A percentile compares a stretch with the other conserved stretches of the same genome.
These are phyloP conservation scores for Ganaspis sp. DNA, from an alignment of 1,140 invertebrate species.

Conservation along the genomic window DNA sequence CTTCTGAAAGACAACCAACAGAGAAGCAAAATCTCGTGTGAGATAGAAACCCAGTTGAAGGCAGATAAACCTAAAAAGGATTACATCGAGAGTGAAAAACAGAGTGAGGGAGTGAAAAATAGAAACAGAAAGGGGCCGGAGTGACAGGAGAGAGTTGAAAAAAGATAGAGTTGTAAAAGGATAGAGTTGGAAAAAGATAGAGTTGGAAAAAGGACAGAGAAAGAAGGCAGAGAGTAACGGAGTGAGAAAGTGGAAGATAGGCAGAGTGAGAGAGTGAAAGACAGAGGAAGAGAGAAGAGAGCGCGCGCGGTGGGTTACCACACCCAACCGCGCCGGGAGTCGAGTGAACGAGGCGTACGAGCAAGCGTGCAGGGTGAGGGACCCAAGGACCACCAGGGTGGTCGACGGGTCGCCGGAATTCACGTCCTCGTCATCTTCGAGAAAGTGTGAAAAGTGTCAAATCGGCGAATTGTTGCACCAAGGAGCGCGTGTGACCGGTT, in stretches of 20 bases:
- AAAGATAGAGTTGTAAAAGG: slow-evolving; percentile 45
- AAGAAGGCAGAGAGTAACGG: too few relatives aligned
- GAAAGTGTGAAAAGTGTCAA: background rate
- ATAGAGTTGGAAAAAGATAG: slow-evolving; percentile 47
- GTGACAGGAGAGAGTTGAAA: slow-evolving; percentile 38
- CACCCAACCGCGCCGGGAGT: slow-evolving; percentile 74
- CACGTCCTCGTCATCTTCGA: slow-evolving; percentile 35
- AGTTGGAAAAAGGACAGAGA: slow-evolving; percentile 48
- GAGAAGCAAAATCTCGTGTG: too few relatives aligned
- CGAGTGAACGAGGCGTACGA: slow-evolving; percentile 57
- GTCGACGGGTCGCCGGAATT: slow-evolving; percentile 37
- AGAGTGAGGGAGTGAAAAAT: background rate
- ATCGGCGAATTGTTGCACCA: background rate
- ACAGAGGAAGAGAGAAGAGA: slow-evolving; percentile 47
- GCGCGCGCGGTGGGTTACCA: slow-evolving; percentile 73
- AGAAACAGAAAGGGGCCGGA: slow-evolving; percentile 29
- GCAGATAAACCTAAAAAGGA: too few relatives aligned
- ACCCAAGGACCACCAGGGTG: slow-evolving; percentile 36
- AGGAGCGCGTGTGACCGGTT: slow-evolving; percentile 30
- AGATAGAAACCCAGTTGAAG: too few relatives aligned
- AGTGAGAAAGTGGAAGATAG: slow-evolving; percentile 38
- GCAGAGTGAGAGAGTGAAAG: slow-evolving; percentile 47
- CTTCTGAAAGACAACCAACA: too few relatives aligned
- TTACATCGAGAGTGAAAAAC: too few relatives aligned
- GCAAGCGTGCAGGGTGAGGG: slow-evolving; percentile 35